Evolutionary conservation across 2,888 invertebrate genomes (phyloP).

Genomic region (Rhamnusium bicolor): DNA sequence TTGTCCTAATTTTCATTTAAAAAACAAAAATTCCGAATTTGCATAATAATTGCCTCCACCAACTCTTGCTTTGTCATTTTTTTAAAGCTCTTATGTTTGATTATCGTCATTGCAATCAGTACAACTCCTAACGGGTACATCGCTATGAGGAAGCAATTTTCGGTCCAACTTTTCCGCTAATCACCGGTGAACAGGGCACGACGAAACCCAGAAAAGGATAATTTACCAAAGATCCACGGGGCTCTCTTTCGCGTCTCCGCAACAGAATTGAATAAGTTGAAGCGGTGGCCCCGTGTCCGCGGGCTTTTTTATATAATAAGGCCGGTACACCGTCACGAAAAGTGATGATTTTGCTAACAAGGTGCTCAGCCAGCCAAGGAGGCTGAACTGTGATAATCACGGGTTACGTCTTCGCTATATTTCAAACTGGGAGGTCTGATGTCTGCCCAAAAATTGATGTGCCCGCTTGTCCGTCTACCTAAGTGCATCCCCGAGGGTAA

Average conservation of each 20-base stretch:
- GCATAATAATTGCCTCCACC: neutral
- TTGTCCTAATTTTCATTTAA: too few relatives aligned
- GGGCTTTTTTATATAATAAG: constrained; percentile 55
- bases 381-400: constrained; percentile 68
- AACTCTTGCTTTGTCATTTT: neutral
- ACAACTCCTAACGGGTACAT: neutral
- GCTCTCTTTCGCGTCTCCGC: neutral
- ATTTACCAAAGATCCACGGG: neutral
- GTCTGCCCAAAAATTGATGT: constrained; percentile 31
- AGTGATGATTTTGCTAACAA: constrained; percentile 70
- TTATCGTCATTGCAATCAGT: neutral
- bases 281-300: constrained; percentile 42
- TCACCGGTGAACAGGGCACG: neutral
- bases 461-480: constrained; percentile 42
- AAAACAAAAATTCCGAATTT: neutral
- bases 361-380: constrained; percentile 65
- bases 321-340: constrained; percentile 62
- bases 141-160: neutral
- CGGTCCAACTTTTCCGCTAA: neutral
- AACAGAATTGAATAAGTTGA: neutral
- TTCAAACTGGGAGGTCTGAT: constrained; percentile 65
- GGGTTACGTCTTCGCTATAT: constrained; percentile 63
- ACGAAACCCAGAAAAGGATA: neutral
- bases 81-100: neutral
- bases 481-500: neutral